Evolutionary conservation across 2,888 invertebrate genomes (phyloP).

Genomic region (Diarsia dahlii): DNA sequence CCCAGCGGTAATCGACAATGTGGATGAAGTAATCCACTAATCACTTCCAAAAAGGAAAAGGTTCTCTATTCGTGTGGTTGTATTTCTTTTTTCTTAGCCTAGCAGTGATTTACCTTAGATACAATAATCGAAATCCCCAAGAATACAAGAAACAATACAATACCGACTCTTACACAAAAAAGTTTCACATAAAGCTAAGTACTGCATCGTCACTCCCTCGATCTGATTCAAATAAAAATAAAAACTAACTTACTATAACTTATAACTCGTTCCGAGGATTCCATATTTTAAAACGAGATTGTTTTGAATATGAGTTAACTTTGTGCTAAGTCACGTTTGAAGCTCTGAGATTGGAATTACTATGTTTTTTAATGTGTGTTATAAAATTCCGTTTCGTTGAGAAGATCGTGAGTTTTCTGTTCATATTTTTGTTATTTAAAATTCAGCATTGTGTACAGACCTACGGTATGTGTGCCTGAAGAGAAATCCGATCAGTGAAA

Average conservation of each 20-base stretch:
- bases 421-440: background rate
- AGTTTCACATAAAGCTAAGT: slow-evolving; percentile 67
- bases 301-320: slow-evolving; percentile 81
- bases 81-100: too few relatives aligned
- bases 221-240: slow-evolving; percentile 79
- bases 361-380: slow-evolving; percentile 55
- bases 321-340: slow-evolving; percentile 85
- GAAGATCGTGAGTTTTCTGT: background rate
- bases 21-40: too few relatives aligned
- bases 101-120: background rate
- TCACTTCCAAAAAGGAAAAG: too few relatives aligned
- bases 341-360: slow-evolving; percentile 56
- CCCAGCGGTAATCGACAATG: too few relatives aligned
- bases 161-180: slow-evolving; percentile 16
- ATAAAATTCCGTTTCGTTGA: slow-evolving; percentile 5
- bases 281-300: slow-evolving; percentile 88
- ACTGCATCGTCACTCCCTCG: slow-evolving; percentile 80
- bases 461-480: background rate
- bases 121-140: background rate
- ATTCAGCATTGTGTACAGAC: background rate
- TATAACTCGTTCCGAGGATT: slow-evolving; percentile 85
- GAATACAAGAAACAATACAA: slow-evolving; percentile 60
- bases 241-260: slow-evolving; percentile 71
- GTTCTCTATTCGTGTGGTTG: too few relatives aligned
- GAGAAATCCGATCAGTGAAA: background rate